These are phyloP conservation scores for Phyllotis vaccarum DNA, from an alignment of 2,797 vertebrate genomes.

Conservation along the genomic window DNA sequence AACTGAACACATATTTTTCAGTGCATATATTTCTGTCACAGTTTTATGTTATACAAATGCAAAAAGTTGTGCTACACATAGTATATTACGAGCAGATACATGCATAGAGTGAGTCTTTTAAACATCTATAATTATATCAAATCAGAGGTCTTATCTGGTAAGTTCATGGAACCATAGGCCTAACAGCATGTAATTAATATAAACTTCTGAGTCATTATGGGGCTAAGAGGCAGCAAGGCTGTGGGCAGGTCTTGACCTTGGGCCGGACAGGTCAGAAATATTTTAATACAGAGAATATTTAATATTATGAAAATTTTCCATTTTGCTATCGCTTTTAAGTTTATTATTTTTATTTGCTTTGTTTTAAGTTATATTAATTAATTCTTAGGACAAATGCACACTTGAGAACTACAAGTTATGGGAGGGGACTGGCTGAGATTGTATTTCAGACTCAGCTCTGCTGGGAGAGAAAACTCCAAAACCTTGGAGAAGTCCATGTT, in stretches of 20 bases:
- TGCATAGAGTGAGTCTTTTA: neutral
- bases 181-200: too few species aligned
- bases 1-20: neutral
- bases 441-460: neutral
- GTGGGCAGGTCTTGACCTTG: too few species aligned
- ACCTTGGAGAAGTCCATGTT: neutral
- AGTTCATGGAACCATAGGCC: neutral
- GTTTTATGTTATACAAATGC: neutral
- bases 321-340: neutral
- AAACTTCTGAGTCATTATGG: too few species aligned
- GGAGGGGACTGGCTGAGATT: neutral
- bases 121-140: constrained; percentile 16
- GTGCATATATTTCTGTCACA: neutral
- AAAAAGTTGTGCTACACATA: neutral
- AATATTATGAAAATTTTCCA: neutral
- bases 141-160: neutral
- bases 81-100: neutral
- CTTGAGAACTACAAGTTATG: neutral
- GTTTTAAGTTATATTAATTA: neutral
- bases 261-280: too few species aligned
- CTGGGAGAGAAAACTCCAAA: neutral
- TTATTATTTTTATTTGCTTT: neutral
- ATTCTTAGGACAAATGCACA: neutral
- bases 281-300: neutral
- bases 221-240: too few species aligned